These are phyloP conservation scores for Clarias gariepinus DNA, from an alignment of 2,113 vertebrate species.

Conservation along the genomic window DNA sequence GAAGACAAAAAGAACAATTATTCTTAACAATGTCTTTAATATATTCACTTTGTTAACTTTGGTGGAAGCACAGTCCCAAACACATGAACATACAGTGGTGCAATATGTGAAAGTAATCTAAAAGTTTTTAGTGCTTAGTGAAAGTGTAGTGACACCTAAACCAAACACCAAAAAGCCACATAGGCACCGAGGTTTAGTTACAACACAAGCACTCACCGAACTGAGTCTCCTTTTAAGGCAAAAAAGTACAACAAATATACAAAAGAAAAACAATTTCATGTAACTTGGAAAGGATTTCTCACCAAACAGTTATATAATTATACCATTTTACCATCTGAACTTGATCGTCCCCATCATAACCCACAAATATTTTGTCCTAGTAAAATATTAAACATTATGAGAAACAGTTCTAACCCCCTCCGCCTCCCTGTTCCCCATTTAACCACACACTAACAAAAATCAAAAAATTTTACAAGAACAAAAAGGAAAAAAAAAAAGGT, in stretches of 20 bases:
- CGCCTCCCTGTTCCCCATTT: not conserved
- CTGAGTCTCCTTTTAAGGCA: conserved; percentile 23
- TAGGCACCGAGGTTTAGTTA: not conserved
- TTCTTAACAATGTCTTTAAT: conserved; percentile 4
- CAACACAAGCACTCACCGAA: not conserved
- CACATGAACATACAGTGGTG: not conserved
- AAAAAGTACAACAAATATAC: not conserved
- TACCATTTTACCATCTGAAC: not conserved
- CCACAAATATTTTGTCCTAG: not conserved
- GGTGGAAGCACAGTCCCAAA: not conserved
- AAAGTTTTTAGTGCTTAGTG: not conserved
- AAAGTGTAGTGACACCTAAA: not conserved
- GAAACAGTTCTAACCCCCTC: not conserved
- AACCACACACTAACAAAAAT: not conserved
- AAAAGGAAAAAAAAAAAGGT: not conserved
- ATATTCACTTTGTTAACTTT: conserved; percentile 6
- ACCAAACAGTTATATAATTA: not conserved
- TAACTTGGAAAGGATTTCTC: not conserved
- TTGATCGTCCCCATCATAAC: not conserved
- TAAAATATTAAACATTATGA: conserved; percentile 11
- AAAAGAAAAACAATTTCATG: not conserved
- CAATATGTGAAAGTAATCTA: not conserved
- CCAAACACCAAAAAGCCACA: conserved; percentile 3
- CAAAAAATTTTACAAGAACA: not conserved
- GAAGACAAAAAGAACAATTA: not conserved